Base-by-base conservation (phyloP, 2,888 invertebrate species). In the Eledone cirrhosa region DNA sequence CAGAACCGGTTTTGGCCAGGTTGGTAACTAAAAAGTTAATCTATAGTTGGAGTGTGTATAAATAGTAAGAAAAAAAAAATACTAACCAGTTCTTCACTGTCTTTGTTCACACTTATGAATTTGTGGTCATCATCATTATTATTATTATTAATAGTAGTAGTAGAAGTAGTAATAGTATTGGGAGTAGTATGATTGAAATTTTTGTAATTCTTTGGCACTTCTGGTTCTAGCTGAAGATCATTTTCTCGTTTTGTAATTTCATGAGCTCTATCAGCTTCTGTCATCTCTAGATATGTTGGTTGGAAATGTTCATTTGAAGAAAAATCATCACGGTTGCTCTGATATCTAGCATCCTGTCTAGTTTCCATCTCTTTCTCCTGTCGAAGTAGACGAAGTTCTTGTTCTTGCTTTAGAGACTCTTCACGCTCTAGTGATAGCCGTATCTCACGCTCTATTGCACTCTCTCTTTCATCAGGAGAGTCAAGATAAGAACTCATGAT, bases 371-470 rank as follows among this genome's bases (percentile, higher is more conserved):
- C 69, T 8, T 22, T 72, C 33, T 82, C 83, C 16, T 80, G 75
- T 22, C 84, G 77, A 27, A 33, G 16, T n/a, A 41, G 72, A 72
- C 72, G 72, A 2, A 41, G 72, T 67, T 87, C 86, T 67, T 87
- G 85, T 80, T 88, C 88, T 24, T 82, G 82, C 65, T 82, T 80
- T 59, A 88, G 79, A 82, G 86, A 85, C 67, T 86, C 86, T 78
- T 89, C 89, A 22, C 89, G 81, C 79, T 89, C 88, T 78, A 84
- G 85, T 24, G 89, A 88, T 24, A 87, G 81, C 13, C 89, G 87
- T 78, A 89, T 90, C 80, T 89, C 90, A 8, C 87, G 83, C 78
- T 88, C 90, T 31, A 89, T 87, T 77, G 88, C 88, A 84, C 88
- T 89, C 81, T 89, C 89, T 77, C 84, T 83, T 11, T 83, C 83